Base-by-base conservation (phyloP, 2,113 vertebrate genomes). In the Agelaius tricolor region DNA sequence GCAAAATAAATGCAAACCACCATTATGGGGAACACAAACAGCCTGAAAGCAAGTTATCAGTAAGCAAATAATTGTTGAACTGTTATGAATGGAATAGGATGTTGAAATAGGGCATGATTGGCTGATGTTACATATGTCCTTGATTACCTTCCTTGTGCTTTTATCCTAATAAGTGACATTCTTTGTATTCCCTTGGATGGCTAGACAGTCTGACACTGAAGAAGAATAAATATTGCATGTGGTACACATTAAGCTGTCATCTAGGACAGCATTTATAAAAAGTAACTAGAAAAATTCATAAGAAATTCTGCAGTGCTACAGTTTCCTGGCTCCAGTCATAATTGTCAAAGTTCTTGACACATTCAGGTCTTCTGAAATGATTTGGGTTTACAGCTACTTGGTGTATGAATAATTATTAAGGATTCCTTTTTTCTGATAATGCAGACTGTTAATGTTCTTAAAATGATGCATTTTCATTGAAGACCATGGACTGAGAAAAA, bases 181-280 rank as follows among this genome's bases (percentile, higher is more conserved):
- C 99, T 99, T 99, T 99, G 99, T 99, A 98, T 99, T 99, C 99
- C 97, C 97, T 98, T 97, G 99, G 99, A 99, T 99, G 99, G 99
- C 99, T 99, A 99, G 99, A 99, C 99, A 99, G 99, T 99, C 99
- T 99, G 99, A 99, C 99, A 99, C 99, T 99, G 98, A 99, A 99
- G 98, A 99, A 99, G 99, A 99, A 99, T 99, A 99, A 99, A 99
- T 99, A 99, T 99, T 99, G 99, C 99, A 99, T 99, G 99, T 99
- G 99, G 99, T 99, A 99, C 99, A 99, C 99, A 99, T 99, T 99
- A 99, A 99, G 99, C 99, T 99, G 99, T 99, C 99, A 99, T 98
- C 98, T 98, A 98, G 98, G 98, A 98, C 98, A 98, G 98, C 98
- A 96, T 98, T 98, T 98, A 98, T 98, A 98, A 98, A 98, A 98